Conservation (phyloP, 2,888 invertebrate genomes). For the Drosophila paramelanica region DNA sequence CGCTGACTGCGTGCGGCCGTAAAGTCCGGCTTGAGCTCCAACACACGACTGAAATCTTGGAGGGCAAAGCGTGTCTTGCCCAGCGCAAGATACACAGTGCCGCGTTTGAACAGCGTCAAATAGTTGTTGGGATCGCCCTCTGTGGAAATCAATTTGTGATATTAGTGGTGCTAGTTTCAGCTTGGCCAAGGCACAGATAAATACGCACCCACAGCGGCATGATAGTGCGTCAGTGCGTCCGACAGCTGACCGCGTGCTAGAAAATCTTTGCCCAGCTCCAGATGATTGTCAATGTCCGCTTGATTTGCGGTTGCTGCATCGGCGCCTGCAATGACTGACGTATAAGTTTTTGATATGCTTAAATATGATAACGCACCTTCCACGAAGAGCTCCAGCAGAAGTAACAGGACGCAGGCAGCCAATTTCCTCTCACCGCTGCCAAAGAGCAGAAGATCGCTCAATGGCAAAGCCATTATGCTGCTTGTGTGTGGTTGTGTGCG, state of each 20-base stretch:
- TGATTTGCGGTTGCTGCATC: constrained; percentile 86
- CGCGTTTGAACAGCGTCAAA: constrained; percentile 97
- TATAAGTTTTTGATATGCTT: constrained; percentile 19
- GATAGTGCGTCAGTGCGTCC: constrained; percentile 98
- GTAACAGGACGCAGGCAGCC: constrained; percentile 88
- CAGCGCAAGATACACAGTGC: constrained; percentile 97
- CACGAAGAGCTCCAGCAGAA: constrained; percentile 89
- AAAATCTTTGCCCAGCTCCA: constrained; percentile 96
- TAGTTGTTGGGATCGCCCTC: constrained; percentile 98
- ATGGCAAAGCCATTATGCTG: constrained; percentile 72
- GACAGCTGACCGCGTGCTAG: constrained; percentile 96
- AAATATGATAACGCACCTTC: constrained; percentile 86
- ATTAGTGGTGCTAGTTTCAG: background rate
- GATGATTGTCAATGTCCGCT: constrained; percentile 95
- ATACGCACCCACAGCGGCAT: constrained; percentile 96
- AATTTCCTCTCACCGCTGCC: constrained; percentile 87
- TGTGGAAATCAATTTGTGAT: constrained; percentile 80
- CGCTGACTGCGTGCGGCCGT: constrained; percentile 93
- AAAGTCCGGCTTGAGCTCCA: constrained; percentile 98
- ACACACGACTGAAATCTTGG: constrained; percentile 95
- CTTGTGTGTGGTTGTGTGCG: background rate
- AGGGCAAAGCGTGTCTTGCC: constrained; percentile 98
- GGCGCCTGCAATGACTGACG: constrained; percentile 86
- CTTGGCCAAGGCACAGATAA: background rate
- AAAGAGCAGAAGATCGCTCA: constrained; percentile 75